Evolutionary conservation across 2,888 invertebrate genomes (phyloP).

Genomic region (Rambutsinella grinnellia): DNA sequence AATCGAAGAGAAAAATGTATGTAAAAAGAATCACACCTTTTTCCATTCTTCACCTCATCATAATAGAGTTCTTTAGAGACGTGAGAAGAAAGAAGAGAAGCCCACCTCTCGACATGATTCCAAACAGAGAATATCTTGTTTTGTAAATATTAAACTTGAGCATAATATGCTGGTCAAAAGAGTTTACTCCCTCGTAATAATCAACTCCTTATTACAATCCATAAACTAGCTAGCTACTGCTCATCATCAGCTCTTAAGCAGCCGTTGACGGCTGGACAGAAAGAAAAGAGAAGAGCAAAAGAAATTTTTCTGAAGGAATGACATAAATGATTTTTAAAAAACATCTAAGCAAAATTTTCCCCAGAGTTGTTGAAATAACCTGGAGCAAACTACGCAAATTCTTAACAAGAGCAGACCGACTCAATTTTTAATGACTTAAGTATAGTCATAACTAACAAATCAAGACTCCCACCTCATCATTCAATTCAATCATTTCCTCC

Average conservation of each 20-base stretch:
- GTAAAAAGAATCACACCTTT: slow-evolving; percentile 54
- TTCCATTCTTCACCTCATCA: slow-evolving; percentile 15
- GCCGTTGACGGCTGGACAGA: background rate
- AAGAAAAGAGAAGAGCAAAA: background rate
- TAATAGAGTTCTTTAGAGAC: slow-evolving; percentile 17
- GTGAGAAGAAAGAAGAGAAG: slow-evolving; percentile 32
- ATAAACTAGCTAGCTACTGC: background rate
- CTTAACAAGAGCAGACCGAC: no score
- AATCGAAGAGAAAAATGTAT: slow-evolving; percentile 19
- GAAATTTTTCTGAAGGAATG: slow-evolving; percentile 34
- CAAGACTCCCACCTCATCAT: background rate
- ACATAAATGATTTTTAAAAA: slow-evolving; percentile 33
- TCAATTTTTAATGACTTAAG: slow-evolving; percentile 33
- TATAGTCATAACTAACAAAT: background rate
- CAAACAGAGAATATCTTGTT: background rate
- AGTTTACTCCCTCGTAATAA: no score
- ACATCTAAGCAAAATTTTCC: background rate
- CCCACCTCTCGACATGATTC: background rate
- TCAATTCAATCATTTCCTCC: background rate
- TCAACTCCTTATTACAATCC: background rate
- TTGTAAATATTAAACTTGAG: background rate
- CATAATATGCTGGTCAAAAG: background rate
- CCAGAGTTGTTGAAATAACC: no score
- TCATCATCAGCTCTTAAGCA: background rate
- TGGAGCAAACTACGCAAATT: no score